These are phyloP conservation scores for Aromia moschata DNA, from an alignment of 2,888 invertebrate genomes.

Conservation along the genomic window DNA sequence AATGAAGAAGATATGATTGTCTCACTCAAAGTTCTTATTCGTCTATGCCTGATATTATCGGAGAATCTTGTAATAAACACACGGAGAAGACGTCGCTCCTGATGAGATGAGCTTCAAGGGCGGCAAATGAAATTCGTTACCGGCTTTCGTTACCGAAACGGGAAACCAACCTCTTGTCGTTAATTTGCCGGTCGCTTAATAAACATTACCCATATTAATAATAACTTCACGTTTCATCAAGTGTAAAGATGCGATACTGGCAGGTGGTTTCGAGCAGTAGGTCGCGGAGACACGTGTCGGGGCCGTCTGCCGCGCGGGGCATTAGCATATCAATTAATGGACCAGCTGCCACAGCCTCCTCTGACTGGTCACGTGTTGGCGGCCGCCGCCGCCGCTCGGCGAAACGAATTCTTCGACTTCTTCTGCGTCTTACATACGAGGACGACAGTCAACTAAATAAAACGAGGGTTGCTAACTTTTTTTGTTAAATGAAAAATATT, in stretches of 20 bases:
- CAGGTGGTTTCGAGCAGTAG: slow-evolving; percentile 19
- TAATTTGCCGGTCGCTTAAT: not conserved
- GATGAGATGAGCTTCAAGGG: no score
- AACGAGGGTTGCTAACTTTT: no score
- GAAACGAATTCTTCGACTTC: not conserved
- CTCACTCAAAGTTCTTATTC: no score
- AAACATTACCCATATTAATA: not conserved
- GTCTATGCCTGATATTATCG: no score
- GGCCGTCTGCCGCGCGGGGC: slow-evolving; percentile 49
- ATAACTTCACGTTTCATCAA: slow-evolving; percentile 11
- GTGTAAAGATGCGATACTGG: slow-evolving; percentile 6
- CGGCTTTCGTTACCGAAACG: not conserved
- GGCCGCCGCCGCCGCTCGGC: not conserved
- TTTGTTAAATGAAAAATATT: no score
- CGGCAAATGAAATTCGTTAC: not conserved
- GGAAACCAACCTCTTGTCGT: not conserved
- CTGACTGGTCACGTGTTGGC: slow-evolving; percentile 59
- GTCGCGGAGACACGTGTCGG: slow-evolving; percentile 46
- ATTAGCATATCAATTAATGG: slow-evolving; percentile 58
- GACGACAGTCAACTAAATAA: no score
- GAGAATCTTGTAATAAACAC: no score
- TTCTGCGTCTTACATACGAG: not conserved
- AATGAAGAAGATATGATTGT: no score
- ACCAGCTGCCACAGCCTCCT: slow-evolving; percentile 63
- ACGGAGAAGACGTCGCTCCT: no score